Evolutionary conservation across 2,113 vertebrate species (phyloP).

Genomic region (Neotoma lepida): DNA sequence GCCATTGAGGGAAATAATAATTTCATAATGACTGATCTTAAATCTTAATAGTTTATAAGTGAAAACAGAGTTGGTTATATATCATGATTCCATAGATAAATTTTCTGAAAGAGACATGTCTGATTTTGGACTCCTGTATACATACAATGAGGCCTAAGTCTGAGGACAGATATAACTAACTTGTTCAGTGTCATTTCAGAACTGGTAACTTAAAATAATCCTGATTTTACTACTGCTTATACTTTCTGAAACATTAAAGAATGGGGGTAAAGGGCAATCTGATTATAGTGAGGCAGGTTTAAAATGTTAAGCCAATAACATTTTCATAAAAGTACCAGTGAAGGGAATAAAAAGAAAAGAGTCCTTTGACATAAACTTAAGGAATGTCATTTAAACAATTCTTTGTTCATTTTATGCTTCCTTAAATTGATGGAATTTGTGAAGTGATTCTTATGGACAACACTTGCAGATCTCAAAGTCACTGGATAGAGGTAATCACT

Average conservation of each 20-base stretch:
- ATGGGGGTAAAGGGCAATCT: conserved; percentile 38
- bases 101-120: not conserved
- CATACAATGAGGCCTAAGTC: not conserved
- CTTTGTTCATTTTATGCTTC: conserved; percentile 11
- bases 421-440: conserved; percentile 57
- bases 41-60: conserved; percentile 18
- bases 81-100: not conserved
- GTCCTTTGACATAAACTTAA: conserved; percentile 54
- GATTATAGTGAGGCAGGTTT: conserved; percentile 25
- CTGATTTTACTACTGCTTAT: conserved; percentile 26
- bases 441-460: conserved; percentile 39
- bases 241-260: conserved; percentile 62
- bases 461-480: conserved; percentile 55
- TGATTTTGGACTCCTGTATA: not conserved
- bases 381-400: conserved; percentile 68
- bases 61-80: not conserved
- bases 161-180: not conserved
- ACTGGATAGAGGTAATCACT: conserved; percentile 44
- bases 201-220: not conserved
- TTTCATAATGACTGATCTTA: conserved; percentile 15
- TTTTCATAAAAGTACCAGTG: conserved; percentile 56
- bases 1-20: not conserved
- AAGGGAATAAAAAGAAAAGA: conserved; percentile 60
- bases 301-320: conserved; percentile 72
- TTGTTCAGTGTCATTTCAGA: not conserved